phyloP scores from a whole-genome alignment of 2,113 vertebrate species.

The Megaptera novaeangliae region DNA sequence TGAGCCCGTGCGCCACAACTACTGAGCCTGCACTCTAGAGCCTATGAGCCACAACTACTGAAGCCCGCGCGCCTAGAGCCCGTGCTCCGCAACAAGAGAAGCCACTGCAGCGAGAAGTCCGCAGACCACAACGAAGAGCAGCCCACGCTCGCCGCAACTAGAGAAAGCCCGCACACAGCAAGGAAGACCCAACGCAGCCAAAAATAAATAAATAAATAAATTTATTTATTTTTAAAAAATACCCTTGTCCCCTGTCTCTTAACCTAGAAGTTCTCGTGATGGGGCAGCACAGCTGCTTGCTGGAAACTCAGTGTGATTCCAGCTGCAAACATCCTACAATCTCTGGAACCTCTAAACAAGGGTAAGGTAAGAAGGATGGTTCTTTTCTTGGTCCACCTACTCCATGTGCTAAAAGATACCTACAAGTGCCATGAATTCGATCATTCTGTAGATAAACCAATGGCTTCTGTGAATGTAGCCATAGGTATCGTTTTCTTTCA shows the following conservation, averaged over 20 bases:
- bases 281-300: not conserved
- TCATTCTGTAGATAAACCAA: not conserved
- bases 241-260: not conserved
- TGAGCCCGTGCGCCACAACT: no score
- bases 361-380: rapidly evolving
- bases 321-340: not conserved
- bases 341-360: not conserved
- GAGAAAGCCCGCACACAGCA: rapidly evolving
- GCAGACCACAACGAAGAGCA: no score
- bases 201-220: no score
- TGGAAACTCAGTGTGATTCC: not conserved
- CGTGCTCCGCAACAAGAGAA: no score
- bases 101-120: no score
- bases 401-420: not conserved
- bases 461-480: not conserved
- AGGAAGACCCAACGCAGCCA: no score
- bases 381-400: not conserved
- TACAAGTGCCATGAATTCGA: not conserved
- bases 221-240: not conserved
- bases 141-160: no score
- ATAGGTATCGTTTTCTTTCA: not conserved
- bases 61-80: no score
- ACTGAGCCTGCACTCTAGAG: no score
- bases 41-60: no score
- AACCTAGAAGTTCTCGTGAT: not conserved